A percentile compares a stretch with the other conserved stretches of the same genome.
Evolutionary conservation across 2,113 vertebrate genomes (phyloP).

Genomic region (Seriola dumerili): DNA sequence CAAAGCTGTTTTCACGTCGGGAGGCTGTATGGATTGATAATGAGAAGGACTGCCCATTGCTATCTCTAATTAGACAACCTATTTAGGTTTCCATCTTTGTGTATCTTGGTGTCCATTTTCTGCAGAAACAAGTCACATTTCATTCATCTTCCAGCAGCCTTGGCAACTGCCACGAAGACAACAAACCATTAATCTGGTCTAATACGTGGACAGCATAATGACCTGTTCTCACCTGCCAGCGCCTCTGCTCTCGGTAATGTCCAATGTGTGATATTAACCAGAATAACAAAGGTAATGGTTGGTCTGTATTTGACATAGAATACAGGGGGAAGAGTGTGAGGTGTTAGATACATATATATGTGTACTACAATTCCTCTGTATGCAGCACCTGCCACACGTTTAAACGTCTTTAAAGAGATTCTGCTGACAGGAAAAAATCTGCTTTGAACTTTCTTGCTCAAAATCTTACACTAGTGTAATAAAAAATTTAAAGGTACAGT

Average conservation of each 20-base stretch:
- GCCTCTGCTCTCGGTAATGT: constrained; percentile 20
- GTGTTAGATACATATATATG: neutral
- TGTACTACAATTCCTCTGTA: neutral
- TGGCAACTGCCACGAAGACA: constrained; percentile 58
- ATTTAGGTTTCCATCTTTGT: constrained; percentile 55
- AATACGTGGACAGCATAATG: constrained; percentile 48
- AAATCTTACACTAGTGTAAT: constrained; percentile 1
- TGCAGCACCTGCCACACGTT: constrained; percentile 12
- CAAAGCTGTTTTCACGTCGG: constrained; percentile 57
- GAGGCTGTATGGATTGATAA: constrained; percentile 69
- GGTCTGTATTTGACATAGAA: neutral
- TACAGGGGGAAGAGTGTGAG: neutral
- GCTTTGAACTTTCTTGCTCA: constrained; percentile 14
- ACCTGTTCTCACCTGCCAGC: constrained; percentile 37
- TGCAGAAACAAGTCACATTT: constrained; percentile 64
- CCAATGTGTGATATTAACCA: constrained; percentile 16
- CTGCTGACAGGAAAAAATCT: constrained; percentile 2
- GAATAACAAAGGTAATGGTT: constrained; percentile 1
- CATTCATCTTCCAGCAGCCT: constrained; percentile 68
- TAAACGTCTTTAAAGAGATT: neutral
- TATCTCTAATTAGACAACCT: constrained; percentile 70
- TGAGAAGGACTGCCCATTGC: constrained; percentile 62
- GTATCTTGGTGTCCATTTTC: constrained; percentile 34
- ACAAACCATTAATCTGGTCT: constrained; percentile 64
- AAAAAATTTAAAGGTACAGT: constrained; percentile 21